A percentile compares a stretch with the other conserved stretches of the same genome.
phyloP scores from a whole-genome alignment of 2,888 invertebrate species.

The Mayetiola destructor region DNA sequence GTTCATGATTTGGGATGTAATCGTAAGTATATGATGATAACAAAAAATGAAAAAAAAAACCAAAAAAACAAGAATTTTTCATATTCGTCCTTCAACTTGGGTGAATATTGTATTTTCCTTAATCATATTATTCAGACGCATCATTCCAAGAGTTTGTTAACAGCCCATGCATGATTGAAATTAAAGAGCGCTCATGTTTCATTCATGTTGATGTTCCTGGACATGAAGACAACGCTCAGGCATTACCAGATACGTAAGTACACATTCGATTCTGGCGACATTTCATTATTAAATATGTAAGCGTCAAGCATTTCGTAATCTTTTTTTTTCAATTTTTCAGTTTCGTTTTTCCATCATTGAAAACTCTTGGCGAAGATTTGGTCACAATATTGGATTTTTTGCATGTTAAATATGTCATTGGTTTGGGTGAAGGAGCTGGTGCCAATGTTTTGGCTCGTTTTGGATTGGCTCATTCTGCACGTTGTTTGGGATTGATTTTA shows the following conservation, averaged over 20 bases:
- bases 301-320: neutral
- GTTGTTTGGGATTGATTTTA: slow-evolving; percentile 64
- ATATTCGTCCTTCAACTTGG: neutral
- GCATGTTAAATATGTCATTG: slow-evolving; percentile 69
- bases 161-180: slow-evolving; percentile 68
- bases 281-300: neutral
- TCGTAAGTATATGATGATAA: slow-evolving; percentile 41
- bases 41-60: neutral
- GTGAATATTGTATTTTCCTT: neutral
- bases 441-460: slow-evolving; percentile 76
- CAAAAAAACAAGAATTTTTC: no score
- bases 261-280: neutral
- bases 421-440: slow-evolving; percentile 76
- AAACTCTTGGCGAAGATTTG: slow-evolving; percentile 66
- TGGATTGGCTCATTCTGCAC: slow-evolving; percentile 63
- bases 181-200: slow-evolving; percentile 71
- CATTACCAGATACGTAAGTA: slow-evolving; percentile 57
- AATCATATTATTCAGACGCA: slow-evolving; percentile 42
- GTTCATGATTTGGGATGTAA: slow-evolving; percentile 80
- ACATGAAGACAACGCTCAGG: slow-evolving; percentile 68
- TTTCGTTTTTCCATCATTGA: slow-evolving; percentile 67
- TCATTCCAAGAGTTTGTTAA: slow-evolving; percentile 71
- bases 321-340: slow-evolving; percentile 33
- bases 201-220: slow-evolving; percentile 77
- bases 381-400: slow-evolving; percentile 68